phyloP scores from a whole-genome alignment of 64 coral and sea anemone species.

The Astreopora myriophthalma region DNA sequence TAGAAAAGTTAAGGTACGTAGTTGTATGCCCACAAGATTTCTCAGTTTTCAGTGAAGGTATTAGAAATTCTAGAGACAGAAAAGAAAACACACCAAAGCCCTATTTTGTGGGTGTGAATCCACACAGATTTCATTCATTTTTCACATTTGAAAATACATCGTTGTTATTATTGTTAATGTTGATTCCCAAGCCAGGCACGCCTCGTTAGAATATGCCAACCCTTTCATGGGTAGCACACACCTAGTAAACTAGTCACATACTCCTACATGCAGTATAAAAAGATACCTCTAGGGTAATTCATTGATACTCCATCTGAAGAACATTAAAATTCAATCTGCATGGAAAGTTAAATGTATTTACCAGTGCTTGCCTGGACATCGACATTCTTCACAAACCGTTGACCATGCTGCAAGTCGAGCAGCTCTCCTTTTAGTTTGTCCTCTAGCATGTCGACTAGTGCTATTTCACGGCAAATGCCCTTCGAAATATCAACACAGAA shows the following conservation, averaged over 20 bases:
- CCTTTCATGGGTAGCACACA: too few relatives aligned
- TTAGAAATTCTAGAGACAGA: background rate
- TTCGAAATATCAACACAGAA: background rate
- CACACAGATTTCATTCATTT: too few relatives aligned
- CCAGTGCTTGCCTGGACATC: conserved; percentile 19
- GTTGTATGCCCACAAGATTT: too few relatives aligned
- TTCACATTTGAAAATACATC: too few relatives aligned
- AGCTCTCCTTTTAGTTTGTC: conserved; percentile 32
- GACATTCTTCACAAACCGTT: conserved; percentile 25
- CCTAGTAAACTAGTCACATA: too few relatives aligned
- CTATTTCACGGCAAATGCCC: conserved; percentile 41
- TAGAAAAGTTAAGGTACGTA: background rate
- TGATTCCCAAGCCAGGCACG: too few relatives aligned
- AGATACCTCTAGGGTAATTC: too few relatives aligned
- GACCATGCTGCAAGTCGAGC: conserved; percentile 36
- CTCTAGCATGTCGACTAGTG: conserved; percentile 9
- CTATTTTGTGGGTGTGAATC: background rate
- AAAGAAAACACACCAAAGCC: background rate
- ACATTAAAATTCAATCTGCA: background rate
- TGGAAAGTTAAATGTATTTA: background rate
- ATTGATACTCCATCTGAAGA: too few relatives aligned
- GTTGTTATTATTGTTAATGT: too few relatives aligned
- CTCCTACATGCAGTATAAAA: too few relatives aligned
- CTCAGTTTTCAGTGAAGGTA: too few relatives aligned
- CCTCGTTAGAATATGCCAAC: too few relatives aligned